Percentiles rank a stretch among this genome's conserved stretches.
Conservation (phyloP, 1,140 invertebrate species). For the Aphaenogaster floridana region DNA sequence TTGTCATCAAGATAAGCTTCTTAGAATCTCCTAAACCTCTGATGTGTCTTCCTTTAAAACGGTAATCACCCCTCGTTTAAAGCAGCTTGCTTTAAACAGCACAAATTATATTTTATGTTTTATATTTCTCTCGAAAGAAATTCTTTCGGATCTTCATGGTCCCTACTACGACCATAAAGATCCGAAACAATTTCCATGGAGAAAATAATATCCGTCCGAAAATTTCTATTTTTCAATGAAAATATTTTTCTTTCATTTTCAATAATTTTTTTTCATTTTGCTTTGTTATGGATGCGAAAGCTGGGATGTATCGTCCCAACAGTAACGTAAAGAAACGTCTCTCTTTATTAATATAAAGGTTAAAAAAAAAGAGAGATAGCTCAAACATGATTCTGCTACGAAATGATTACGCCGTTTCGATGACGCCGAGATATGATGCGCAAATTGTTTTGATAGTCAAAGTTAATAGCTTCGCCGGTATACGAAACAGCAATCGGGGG, state of each 20-base stretch:
- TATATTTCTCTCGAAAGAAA: slow-evolving; percentile 63
- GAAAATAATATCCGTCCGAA: slow-evolving; percentile 8
- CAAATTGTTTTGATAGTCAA: slow-evolving; percentile 50
- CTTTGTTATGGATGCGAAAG: not conserved
- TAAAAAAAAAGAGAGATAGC: not conserved
- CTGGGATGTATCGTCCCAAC: not conserved
- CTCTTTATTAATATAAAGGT: not conserved
- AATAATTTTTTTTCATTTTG: not conserved
- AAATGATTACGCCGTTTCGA: slow-evolving; percentile 31
- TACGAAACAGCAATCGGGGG: slow-evolving; percentile 37
- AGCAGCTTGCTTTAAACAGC: slow-evolving; percentile 66
- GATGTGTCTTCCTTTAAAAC: slow-evolving; percentile 54
- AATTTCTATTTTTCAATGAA: slow-evolving; percentile 24
- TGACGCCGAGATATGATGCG: slow-evolving; percentile 20
- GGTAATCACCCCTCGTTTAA: slow-evolving; percentile 9
- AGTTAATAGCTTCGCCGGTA: slow-evolving; percentile 41
- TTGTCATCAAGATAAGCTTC: slow-evolving; percentile 72
- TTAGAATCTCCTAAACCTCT: slow-evolving; percentile 65
- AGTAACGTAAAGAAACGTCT: not conserved
- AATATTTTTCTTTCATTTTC: slow-evolving; percentile 47
- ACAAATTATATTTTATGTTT: slow-evolving; percentile 11
- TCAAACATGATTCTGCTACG: not conserved
- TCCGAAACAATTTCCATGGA: slow-evolving; percentile 22
- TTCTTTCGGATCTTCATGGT: slow-evolving; percentile 39
- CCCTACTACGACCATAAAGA: not conserved